A percentile compares a stretch with the other conserved stretches of the same genome.
phyloP scores from a whole-genome alignment of 2,113 vertebrate genomes.

The Onychostoma macrolepis region DNA sequence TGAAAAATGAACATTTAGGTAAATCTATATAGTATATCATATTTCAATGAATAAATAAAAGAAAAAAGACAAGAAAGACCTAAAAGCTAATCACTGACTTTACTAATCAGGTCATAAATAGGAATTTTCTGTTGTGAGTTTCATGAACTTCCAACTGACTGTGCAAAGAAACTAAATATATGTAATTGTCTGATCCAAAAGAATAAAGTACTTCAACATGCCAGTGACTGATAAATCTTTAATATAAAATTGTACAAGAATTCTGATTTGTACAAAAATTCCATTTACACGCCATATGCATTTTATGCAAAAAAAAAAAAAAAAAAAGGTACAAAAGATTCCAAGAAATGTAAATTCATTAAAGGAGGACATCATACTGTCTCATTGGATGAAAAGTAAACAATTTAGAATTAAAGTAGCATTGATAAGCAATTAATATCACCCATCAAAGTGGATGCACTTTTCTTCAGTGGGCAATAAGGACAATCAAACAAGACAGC shows the following conservation, averaged over 20 bases:
- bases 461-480: constrained; percentile 70
- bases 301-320: constrained; percentile 94
- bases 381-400: constrained; percentile 74
- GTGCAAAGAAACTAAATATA: background rate
- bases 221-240: constrained; percentile 99
- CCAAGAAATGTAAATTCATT: constrained; percentile 75
- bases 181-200: background rate
- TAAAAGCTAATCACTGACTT: background rate
- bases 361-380: constrained; percentile 67
- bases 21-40: background rate
- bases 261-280: constrained; percentile 99
- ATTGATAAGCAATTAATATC: constrained; percentile 84
- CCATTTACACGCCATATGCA: constrained; percentile 98
- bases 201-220: constrained; percentile 38
- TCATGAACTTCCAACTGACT: background rate
- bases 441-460: constrained; percentile 73
- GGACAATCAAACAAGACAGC: constrained; percentile 68
- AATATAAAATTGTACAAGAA: constrained; percentile 99
- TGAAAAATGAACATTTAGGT: background rate
- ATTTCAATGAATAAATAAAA: background rate
- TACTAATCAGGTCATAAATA: background rate
- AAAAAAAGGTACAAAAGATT: constrained; percentile 95
- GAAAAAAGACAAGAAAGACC: background rate
- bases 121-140: background rate
- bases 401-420: constrained; percentile 83